Base-by-base conservation (phyloP, 2,888 invertebrate species). In the Callinectes sapidus region DNA sequence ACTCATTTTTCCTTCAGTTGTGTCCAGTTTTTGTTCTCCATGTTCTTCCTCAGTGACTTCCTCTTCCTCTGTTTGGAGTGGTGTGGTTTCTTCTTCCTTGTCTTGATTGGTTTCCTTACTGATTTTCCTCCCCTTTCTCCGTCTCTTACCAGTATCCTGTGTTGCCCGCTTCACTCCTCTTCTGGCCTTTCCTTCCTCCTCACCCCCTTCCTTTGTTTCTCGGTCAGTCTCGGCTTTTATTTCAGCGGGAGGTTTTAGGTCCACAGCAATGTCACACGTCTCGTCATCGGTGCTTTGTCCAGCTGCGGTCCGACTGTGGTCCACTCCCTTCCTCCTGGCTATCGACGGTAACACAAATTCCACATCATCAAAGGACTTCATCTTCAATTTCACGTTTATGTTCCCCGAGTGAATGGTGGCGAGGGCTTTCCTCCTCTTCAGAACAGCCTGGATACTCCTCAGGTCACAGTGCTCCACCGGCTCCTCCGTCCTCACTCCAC, bases 361-460 rank as follows among this genome's bases (percentile, higher is more conserved):
- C 16, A 87, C 91, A 32, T 23, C 28, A 94, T 94, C 93, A 93
- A 94, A 94, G 28, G 85, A 81, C 35, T 85, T n/a, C 28, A 94
- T 87, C 55, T 93, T 94, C 14, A 71, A 18, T 23, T 91, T 91
- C 6, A 91, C 48, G 18, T 54, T 28, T 35, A 86, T 71, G 61
- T 93, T 87, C 5, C 93, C 93, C 54, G 93, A 89, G 28, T 94
- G 87, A 32, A 92, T 94, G 14, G 93, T 93, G 35, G 89, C 66
- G 39, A 94, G 87, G 13, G 94, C 94, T 87, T 94, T 94, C 16
- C 93, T 88, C 54, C 94, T 91, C 86, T 93, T 94, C 2, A 94
- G n/a, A 32, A 94, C 87, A n/a, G 48, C n/a, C 39, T 91, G 86
- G n/a, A 94, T 91, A 87, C 90, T 94, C n/a, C 86, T 71, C 85